Evolutionary conservation across 2,888 invertebrate species (phyloP), one percentile per base, ranked within the genome.

Genomic region (Sesia bembeciformis): DNA sequence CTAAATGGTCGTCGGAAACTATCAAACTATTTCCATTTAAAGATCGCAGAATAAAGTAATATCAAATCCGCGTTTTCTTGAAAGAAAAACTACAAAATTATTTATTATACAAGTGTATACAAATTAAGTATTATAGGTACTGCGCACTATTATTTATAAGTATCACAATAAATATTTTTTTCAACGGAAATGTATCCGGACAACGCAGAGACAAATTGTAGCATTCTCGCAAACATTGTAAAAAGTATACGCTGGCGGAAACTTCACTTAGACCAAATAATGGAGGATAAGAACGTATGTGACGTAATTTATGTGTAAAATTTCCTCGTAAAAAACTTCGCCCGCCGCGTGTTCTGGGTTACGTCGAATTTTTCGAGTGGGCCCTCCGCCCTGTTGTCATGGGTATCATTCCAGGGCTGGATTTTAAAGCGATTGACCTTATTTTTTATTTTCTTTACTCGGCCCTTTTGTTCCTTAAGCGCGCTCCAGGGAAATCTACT

Each of bases 231-330:
- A 76, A 79, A 76, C 76, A 76, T 74, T 78, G 77, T 79, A 78
- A 80, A 84, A 81, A 78, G 65, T 74, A 80, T 74, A 77, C 72
- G 74, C 70, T 72, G 64, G 67, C 72, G 68, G 66, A 75, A 80
- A 80, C 73, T 80, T 78, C 70, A 71, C 63, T 64, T 72, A 67
- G 77, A 76, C 82, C 80, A 77, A 84, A 83, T 84, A 82, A 83
- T 79, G 78, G 80, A 66, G 78, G 75, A 76, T 76, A 74, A 76
- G 79, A 83, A 74, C 79, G 81, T 74, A 74, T 81, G 81, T 78
- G 80, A 78, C 77, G 76, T 83, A 78, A 85, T 85, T 84, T 84
- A 82, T 83, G 79, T 80, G 72, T 73, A 72, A 79, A 82, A 82
- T 81, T 81, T 74, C 74, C 74, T 76, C 74, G 76, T 75, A 78